These are phyloP conservation scores for Phrynocephalus versicolor DNA, from an alignment of 2,113 vertebrate genomes.

Conservation along the genomic window DNA sequence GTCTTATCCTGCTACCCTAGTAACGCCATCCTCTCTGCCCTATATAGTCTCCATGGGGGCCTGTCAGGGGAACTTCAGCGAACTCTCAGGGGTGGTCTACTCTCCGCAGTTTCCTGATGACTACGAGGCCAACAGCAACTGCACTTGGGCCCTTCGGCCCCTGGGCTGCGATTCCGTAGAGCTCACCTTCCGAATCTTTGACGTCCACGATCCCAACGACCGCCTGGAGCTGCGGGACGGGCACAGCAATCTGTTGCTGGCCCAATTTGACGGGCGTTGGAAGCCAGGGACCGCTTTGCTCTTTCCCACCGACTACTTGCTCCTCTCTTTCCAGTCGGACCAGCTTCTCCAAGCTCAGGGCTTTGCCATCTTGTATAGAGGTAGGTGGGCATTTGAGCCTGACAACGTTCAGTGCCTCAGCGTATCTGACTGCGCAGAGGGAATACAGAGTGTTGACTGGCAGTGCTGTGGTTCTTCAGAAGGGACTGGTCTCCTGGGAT, in stretches of 20 bases:
- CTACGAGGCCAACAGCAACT: constrained; percentile 69
- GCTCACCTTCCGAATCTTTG: constrained; percentile 69
- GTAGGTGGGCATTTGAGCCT: constrained; percentile 55
- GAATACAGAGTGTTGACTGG: neutral
- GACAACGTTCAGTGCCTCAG: neutral
- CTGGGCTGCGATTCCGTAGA: constrained; percentile 48
- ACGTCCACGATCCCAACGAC: constrained; percentile 62
- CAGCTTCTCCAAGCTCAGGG: constrained; percentile 63
- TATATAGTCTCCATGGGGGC: constrained; percentile 70
- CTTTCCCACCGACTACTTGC: constrained; percentile 45
- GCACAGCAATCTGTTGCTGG: constrained; percentile 50
- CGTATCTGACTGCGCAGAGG: neutral
- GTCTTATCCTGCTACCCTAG: neutral
- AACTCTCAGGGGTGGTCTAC: constrained; percentile 68
- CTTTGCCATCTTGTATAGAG: constrained; percentile 66
- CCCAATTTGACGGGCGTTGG: constrained; percentile 58
- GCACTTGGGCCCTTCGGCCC: constrained; percentile 62
- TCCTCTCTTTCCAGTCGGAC: constrained; percentile 66
- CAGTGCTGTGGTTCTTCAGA: neutral
- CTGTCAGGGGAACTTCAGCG: constrained; percentile 69
- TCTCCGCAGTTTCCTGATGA: constrained; percentile 74
- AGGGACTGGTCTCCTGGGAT: neutral
- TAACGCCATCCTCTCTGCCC: neutral
- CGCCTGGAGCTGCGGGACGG: constrained; percentile 67
- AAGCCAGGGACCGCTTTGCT: constrained; percentile 43